Percentiles rank a stretch among this genome's conserved stretches.
These are phyloP conservation scores for Triplophysa bombifrons DNA, from an alignment of 2,797 vertebrate genomes.

Conservation along the genomic window DNA sequence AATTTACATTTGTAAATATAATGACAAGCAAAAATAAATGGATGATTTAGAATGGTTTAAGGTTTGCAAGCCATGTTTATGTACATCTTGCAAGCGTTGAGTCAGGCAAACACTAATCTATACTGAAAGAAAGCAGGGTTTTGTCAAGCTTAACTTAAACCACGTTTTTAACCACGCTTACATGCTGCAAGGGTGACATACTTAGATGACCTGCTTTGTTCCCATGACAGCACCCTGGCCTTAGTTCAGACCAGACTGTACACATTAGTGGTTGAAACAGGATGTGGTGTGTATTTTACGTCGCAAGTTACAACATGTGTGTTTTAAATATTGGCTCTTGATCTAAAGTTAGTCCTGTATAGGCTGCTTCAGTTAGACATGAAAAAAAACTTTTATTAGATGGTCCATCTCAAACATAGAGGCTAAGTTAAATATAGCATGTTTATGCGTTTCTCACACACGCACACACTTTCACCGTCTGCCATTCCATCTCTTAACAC, in stretches of 20 bases:
- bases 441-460: conserved; percentile 22
- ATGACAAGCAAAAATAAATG: background rate
- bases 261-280: conserved; percentile 26
- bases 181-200: conserved; percentile 5
- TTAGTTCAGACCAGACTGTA: conserved; percentile 59
- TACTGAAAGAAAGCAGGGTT: conserved; percentile 34
- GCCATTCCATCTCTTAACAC: conserved; percentile 1
- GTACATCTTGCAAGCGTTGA: conserved; percentile 11
- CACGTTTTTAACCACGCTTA: conserved; percentile 14
- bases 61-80: background rate
- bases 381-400: conserved; percentile 3
- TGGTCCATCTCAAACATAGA: conserved; percentile 30
- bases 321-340: conserved; percentile 37
- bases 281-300: conserved; percentile 35
- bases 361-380: conserved; percentile 24
- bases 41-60: background rate
- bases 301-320: conserved; percentile 40
- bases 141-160: conserved; percentile 42
- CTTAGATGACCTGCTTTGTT: conserved; percentile 42
- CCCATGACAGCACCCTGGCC: conserved; percentile 48
- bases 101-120: conserved; percentile 27
- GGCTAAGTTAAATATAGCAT: conserved; percentile 32
- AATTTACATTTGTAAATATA: background rate
- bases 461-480: background rate
- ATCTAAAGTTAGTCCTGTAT: conserved; percentile 31